Conservation (phyloP, 2,888 invertebrate species). For the Spisula solida region DNA sequence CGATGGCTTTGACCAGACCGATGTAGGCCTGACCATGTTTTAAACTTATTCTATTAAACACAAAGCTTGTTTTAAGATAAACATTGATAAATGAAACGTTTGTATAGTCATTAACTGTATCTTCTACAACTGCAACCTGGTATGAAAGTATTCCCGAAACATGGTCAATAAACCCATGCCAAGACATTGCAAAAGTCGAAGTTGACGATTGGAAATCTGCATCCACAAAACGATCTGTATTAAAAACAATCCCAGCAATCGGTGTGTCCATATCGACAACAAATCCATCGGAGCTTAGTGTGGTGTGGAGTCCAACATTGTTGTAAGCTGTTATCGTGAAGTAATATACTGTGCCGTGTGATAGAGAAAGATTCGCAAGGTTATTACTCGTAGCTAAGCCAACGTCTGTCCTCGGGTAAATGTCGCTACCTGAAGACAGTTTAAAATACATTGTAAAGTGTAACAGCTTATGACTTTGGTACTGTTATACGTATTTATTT, state of each 20-base stretch:
- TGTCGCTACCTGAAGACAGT: constrained; percentile 56
- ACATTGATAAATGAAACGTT: constrained; percentile 44
- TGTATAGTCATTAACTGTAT: background rate
- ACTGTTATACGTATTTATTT: no score
- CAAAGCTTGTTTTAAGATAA: constrained; percentile 29
- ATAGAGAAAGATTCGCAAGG: constrained; percentile 45
- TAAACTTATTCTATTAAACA: constrained; percentile 47
- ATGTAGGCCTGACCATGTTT: constrained; percentile 57
- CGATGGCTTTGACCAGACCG: constrained; percentile 63
- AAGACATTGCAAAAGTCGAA: constrained; percentile 59
- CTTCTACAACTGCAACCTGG: constrained; percentile 53
- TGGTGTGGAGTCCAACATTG: constrained; percentile 67
- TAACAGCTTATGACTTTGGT: no score
- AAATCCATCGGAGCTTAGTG: constrained; percentile 70
- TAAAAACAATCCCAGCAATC: constrained; percentile 67
- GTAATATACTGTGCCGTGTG: constrained; percentile 60
- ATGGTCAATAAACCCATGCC: constrained; percentile 72
- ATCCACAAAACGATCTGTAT: constrained; percentile 58
- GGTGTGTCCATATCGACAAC: constrained; percentile 73
- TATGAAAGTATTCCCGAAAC: constrained; percentile 64
- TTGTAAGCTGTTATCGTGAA: constrained; percentile 71
- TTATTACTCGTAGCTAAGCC: constrained; percentile 52
- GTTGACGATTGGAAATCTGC: constrained; percentile 55
- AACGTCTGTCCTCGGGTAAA: constrained; percentile 43
- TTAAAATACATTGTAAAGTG: no score